Evolutionary conservation across 2,113 vertebrate genomes (phyloP), one percentile per base, ranked within the genome.

Genomic region (Clarias magur): DNA sequence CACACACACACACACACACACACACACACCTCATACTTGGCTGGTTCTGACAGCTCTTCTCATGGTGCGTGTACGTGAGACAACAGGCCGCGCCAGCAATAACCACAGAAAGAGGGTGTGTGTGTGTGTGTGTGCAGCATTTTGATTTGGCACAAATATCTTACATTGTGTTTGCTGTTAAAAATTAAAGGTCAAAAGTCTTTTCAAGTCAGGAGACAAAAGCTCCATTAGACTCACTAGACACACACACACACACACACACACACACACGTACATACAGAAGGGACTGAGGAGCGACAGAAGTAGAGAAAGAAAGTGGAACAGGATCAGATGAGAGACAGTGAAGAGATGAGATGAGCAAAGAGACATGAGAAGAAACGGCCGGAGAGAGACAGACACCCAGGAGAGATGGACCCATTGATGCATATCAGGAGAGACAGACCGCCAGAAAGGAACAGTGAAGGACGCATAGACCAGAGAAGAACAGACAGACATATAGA

Each of bases 21-120:
- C 59, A 57, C 82, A 85, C 82, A 59, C 76, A n/a, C 70, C 19
- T 88, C 59, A 88, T 4, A 72, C 65, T 83, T 89, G 62, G 70
- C 59, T 84, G 82, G 63, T n/a, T 86, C 73, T 89, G 82, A 87
- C 88, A 89, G 84, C 68, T 86, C 57, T 86, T 85, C 75, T 79
- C 63, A 84, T 89, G 63, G 76, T 82, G 67, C 34, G 70, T 82
- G 86, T 87, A 84, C 78, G 88, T 87, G 88, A 87, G 82, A 60
- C 73, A 82, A 65, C 78, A 60, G 62, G n/a, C 81, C 12, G 19
- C 80, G 85, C 88, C 85, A 84, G 59, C 42, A 79, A 60, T 83
- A 86, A 75, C 65, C 67, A 57, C 30, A 48, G 48, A 86, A 84
- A 53, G 78, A 57, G 57, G 63, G 84, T 48, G 84, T n/a, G 84